phyloP scores from a whole-genome alignment of 2,113 vertebrate genomes.

The Otis tarda region DNA sequence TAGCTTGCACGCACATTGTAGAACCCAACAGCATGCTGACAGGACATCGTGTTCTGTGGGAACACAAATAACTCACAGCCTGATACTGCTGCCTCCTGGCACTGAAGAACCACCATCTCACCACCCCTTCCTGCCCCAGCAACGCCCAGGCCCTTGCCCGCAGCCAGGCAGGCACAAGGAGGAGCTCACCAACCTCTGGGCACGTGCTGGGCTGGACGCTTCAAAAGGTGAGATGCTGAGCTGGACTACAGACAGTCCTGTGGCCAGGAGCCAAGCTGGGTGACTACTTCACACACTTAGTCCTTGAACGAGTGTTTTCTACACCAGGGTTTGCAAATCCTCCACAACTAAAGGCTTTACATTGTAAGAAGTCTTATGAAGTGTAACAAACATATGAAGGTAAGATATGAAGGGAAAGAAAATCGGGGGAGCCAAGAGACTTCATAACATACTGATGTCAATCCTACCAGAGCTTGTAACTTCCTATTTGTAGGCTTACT shows the following conservation, averaged over 20 bases:
- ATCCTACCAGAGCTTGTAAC: neutral
- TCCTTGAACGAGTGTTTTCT: neutral
- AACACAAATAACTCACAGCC: neutral
- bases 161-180: neutral
- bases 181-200: neutral
- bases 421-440: neutral
- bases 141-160: neutral
- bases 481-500: neutral
- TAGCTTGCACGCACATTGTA: fast-evolving
- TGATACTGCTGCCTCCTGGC: neutral
- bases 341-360: neutral
- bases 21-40: neutral
- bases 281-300: neutral
- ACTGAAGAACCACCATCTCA: neutral
- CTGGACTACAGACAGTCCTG: neutral
- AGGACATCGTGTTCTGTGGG: neutral
- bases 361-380: neutral
- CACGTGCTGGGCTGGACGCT: fast-evolving
- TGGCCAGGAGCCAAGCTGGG: neutral
- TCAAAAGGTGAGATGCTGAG: neutral
- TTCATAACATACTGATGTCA: neutral
- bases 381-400: neutral
- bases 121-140: neutral
- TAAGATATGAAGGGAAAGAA: neutral
- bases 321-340: neutral